phyloP scores from a whole-genome alignment of 2,888 invertebrate genomes.

The Luperina testacea region DNA sequence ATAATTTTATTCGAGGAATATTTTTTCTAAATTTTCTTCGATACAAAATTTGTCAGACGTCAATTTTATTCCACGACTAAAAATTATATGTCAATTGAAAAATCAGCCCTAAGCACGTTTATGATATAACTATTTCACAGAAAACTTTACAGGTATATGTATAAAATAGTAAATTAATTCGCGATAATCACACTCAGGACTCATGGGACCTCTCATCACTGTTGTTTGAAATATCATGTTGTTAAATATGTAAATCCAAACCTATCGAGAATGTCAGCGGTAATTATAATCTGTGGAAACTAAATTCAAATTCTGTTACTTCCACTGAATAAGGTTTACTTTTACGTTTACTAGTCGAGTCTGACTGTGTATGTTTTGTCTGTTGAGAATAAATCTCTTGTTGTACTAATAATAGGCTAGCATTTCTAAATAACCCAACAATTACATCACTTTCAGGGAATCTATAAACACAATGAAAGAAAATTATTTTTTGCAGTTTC shows the following conservation, averaged over 20 bases:
- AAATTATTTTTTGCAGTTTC: neutral
- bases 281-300: neutral
- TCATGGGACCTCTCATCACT: too few relatives aligned
- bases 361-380: neutral
- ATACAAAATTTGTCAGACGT: too few relatives aligned
- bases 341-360: neutral
- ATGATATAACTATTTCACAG: neutral
- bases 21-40: too few relatives aligned
- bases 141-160: neutral
- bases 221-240: too few relatives aligned
- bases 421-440: neutral
- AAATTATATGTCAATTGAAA: too few relatives aligned
- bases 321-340: neutral
- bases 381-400: neutral
- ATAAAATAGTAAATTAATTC: neutral
- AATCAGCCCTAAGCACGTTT: too few relatives aligned
- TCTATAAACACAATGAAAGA: neutral
- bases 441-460: neutral
- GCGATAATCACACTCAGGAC: too few relatives aligned
- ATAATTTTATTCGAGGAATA: too few relatives aligned
- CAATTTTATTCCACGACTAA: too few relatives aligned
- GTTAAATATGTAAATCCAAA: neutral
- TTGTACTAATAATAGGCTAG: neutral
- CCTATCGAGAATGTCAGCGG: neutral
- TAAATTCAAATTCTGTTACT: neutral